Percentiles rank a stretch among this genome's conserved stretches.
phyloP scores from a whole-genome alignment of 2,797 vertebrate genomes.

The Girardinus metallicus region DNA sequence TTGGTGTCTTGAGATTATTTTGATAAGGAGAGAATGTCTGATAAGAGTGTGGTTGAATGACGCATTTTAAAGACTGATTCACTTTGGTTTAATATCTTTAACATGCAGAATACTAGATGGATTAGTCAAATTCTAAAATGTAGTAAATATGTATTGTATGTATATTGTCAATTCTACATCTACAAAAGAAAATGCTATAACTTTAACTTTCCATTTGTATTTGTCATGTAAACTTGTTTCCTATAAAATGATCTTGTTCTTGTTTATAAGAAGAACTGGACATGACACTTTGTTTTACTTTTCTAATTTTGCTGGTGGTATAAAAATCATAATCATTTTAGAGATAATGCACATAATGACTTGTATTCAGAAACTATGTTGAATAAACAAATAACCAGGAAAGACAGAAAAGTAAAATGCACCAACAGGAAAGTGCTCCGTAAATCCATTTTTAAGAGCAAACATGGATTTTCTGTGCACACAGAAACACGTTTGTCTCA shows the following conservation, averaged over 20 bases:
- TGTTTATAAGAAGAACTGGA: neutral
- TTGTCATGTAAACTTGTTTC: neutral
- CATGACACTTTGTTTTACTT: neutral
- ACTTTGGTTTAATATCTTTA: neutral
- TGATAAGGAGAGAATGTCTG: slow-evolving; percentile 13
- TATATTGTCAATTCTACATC: neutral
- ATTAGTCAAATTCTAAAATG: neutral
- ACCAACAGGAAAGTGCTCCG: slow-evolving; percentile 1
- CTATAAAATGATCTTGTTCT: neutral
- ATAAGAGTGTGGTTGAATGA: neutral
- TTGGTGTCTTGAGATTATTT: slow-evolving; percentile 21
- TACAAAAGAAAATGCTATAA: neutral
- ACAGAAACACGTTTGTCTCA: slow-evolving; percentile 40
- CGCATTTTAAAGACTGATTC: neutral
- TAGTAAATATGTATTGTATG: neutral
- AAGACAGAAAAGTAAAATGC: neutral
- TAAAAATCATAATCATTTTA: neutral
- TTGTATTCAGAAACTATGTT: neutral
- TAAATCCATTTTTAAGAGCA: slow-evolving; percentile 2
- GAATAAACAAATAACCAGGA: neutral
- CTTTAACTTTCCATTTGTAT: neutral
- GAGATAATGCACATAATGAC: neutral
- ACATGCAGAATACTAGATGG: neutral
- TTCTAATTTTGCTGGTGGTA: neutral
- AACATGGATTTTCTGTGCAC: slow-evolving; percentile 14